A percentile compares a stretch with the other conserved stretches of the same genome.
These are phyloP conservation scores for Phrynocephalus versicolor DNA, from an alignment of 2,113 vertebrate species.

Conservation along the genomic window DNA sequence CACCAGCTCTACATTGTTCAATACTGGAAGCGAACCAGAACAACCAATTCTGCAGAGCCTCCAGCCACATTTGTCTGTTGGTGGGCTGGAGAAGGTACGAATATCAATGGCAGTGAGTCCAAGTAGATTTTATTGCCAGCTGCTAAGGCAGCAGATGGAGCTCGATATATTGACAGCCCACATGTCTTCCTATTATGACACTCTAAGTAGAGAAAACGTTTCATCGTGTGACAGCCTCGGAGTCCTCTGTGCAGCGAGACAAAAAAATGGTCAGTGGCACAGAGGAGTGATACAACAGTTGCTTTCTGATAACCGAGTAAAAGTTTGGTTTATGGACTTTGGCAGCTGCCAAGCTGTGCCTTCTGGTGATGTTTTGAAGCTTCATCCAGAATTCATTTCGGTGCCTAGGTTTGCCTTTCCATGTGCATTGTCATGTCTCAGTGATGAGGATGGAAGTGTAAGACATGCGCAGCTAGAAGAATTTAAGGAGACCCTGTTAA, in stretches of 20 bases:
- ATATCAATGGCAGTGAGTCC: constrained; percentile 81
- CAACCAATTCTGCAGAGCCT: constrained; percentile 74
- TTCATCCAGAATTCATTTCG: constrained; percentile 79
- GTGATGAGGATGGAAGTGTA: constrained; percentile 57
- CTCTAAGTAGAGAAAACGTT: constrained; percentile 43
- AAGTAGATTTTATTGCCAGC: constrained; percentile 86
- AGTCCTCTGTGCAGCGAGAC: constrained; percentile 84
- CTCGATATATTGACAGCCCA: constrained; percentile 76
- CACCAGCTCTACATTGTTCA: constrained; percentile 37
- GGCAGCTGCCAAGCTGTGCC: constrained; percentile 83
- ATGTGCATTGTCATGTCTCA: constrained; percentile 79
- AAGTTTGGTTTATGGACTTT: constrained; percentile 89
- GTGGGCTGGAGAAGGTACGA: constrained; percentile 75
- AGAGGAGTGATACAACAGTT: constrained; percentile 86
- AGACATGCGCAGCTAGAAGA: constrained; percentile 75
- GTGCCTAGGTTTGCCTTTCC: constrained; percentile 84
- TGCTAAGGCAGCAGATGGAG: constrained; percentile 74
- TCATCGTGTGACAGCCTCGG: constrained; percentile 78
- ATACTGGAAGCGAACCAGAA: constrained; percentile 42
- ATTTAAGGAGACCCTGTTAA: constrained; percentile 81
- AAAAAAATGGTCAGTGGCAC: constrained; percentile 85
- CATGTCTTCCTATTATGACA: constrained; percentile 77
- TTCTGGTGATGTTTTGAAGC: constrained; percentile 75
- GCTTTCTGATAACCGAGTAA: constrained; percentile 76
- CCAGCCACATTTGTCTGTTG: constrained; percentile 73